Evolutionary conservation across 2,797 vertebrate genomes (phyloP).

Genomic region (Acanthis flammea): DNA sequence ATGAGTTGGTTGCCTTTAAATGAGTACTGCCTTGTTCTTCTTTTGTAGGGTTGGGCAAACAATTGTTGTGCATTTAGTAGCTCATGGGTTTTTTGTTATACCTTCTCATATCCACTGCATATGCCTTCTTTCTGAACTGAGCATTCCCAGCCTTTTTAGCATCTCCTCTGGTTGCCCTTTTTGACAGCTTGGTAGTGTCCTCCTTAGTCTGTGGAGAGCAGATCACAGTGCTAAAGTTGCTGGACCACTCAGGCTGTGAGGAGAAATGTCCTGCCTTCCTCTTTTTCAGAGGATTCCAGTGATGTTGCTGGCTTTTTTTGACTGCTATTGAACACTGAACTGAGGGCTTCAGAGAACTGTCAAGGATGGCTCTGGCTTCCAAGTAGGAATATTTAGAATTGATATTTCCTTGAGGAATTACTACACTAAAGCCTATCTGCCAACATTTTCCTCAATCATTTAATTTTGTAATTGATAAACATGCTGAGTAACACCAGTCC

Average conservation of each 20-base stretch:
- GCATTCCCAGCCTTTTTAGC: background rate
- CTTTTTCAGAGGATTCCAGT: background rate
- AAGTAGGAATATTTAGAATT: background rate
- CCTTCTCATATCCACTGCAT: background rate
- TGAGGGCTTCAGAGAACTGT: background rate
- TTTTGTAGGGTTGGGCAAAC: background rate
- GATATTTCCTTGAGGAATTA: background rate
- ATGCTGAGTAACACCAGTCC: background rate
- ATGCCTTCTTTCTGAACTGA: background rate
- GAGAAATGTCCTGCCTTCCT: background rate
- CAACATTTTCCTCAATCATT: background rate
- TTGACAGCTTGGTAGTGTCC: background rate
- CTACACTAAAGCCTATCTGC: background rate
- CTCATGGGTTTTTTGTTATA: background rate
- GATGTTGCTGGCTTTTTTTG: background rate
- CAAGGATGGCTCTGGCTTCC: background rate
- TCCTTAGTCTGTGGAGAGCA: background rate
- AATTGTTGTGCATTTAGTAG: background rate
- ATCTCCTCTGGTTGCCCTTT: background rate
- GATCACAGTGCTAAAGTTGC: background rate
- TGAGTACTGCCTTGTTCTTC: background rate
- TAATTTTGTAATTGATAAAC: background rate
- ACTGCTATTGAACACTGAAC: background rate
- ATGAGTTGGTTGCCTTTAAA: background rate
- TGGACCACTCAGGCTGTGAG: fast-evolving